Evolutionary conservation across 2,888 invertebrate species (phyloP).

Genomic region (Coelopa pilipes): DNA sequence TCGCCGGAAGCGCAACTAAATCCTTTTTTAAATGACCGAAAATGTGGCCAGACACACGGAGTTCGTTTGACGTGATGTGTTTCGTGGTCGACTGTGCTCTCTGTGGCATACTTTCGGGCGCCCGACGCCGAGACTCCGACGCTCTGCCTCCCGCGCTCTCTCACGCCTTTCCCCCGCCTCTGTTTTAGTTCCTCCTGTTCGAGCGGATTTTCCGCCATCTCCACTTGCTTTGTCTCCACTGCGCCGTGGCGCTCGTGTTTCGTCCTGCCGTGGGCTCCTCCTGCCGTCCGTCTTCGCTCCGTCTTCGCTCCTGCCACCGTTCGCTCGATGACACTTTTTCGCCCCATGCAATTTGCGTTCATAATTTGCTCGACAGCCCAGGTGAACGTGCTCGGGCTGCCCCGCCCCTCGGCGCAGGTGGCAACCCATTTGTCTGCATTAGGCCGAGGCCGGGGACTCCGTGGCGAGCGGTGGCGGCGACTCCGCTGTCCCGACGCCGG

Average conservation of each 20-base stretch:
- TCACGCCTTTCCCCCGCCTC: too few species aligned
- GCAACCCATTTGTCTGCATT: constrained; percentile 31
- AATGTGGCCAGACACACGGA: constrained; percentile 19
- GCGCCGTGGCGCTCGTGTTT: too few species aligned
- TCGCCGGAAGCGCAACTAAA: constrained; percentile 28
- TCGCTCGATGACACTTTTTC: constrained; percentile 6
- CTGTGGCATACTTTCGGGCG: constrained; percentile 16
- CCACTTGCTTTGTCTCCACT: too few species aligned
- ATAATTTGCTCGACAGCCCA: constrained; percentile 51
- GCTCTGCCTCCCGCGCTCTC: too few species aligned
- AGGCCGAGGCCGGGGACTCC: neutral
- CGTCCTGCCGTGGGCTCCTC: neutral
- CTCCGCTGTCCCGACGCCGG: neutral
- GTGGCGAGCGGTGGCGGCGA: neutral
- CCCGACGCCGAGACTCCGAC: neutral
- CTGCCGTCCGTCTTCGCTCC: neutral
- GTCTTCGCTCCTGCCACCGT: neutral
- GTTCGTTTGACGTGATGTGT: neutral
- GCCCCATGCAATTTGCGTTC: constrained; percentile 54
- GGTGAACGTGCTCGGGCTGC: constrained; percentile 30
- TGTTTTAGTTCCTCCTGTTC: too few species aligned
- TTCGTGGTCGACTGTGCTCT: neutral
- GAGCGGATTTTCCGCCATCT: too few species aligned
- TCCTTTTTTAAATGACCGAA: constrained; percentile 36
- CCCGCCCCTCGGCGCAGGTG: neutral